A percentile compares a stretch with the other conserved stretches of the same genome.
phyloP scores from a whole-genome alignment of 2,888 invertebrate genomes.

The Holacanthella duospinosa region DNA sequence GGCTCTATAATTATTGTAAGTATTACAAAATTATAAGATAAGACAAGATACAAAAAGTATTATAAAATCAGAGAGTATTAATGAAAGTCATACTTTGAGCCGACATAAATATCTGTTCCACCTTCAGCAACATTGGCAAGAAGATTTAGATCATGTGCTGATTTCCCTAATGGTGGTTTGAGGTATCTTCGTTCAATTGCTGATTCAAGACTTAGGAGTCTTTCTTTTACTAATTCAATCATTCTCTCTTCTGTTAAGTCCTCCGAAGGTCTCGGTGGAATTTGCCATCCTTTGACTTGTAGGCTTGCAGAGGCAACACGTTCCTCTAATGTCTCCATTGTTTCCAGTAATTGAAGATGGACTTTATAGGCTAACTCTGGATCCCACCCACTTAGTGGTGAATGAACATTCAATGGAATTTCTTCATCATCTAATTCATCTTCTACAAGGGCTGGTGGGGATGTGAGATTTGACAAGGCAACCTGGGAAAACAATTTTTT shows the following conservation, averaged over 20 bases:
- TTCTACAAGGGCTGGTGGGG: conserved; percentile 15
- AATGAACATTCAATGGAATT: conserved; percentile 17
- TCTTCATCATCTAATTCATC: conserved; percentile 24
- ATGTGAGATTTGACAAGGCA: conserved; percentile 10
- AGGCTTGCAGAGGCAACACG: conserved; percentile 77
- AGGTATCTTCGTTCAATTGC: conserved; percentile 87
- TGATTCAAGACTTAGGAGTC: conserved; percentile 70
- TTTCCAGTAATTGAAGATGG: conserved; percentile 65
- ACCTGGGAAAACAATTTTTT: not conserved
- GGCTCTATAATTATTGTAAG: conserved; percentile 14
- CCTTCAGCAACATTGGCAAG: not conserved
- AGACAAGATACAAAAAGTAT: too few species aligned
- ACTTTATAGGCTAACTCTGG: conserved; percentile 63
- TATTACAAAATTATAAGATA: too few species aligned
- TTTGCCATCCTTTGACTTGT: conserved; percentile 57
- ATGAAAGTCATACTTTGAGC: not conserved
- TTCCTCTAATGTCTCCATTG: conserved; percentile 78
- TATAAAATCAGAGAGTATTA: too few species aligned
- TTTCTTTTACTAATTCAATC: conserved; percentile 53
- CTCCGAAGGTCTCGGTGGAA: conserved; percentile 1
- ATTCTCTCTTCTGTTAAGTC: conserved; percentile 23
- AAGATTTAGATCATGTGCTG: conserved; percentile 28
- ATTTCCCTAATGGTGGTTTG: conserved; percentile 71
- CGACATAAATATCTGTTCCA: not conserved
- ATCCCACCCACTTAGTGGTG: conserved; percentile 48